Evolutionary conservation across 1,140 invertebrate genomes (phyloP), one percentile per base, ranked within the genome.

Genomic region (Ylistrum balloti): DNA sequence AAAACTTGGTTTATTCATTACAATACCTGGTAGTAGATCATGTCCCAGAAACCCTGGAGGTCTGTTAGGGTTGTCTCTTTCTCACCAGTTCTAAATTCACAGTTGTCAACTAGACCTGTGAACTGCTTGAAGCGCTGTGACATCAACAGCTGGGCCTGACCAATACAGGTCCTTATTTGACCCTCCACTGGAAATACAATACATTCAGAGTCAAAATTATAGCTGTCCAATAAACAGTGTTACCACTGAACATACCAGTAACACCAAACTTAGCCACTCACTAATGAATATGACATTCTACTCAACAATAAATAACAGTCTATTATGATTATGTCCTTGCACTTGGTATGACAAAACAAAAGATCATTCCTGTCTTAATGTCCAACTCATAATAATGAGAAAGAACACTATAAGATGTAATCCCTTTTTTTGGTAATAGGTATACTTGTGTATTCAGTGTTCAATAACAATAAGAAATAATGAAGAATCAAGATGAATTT

Each of bases 41-140:
- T 97, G 85, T 98, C 97, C 98, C 98, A 98, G 96, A 98, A 98
- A 3, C 98, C 98, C 95, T 98, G 97, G 0, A 98, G 95, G 96
- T 98, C 98, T 85, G 96, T 96, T 56, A 97, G 97, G 0, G 96
- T 97, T 0, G 98, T 97, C 33, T 97, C 95, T 90, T 97, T 97
- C 93, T 97, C 97, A 33, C 97, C 97, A 10, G 96, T 96, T 22
- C 96, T 96, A 86, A 96, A 96, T 93, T 97, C 97, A 93, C 97
- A 98, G 87, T 97, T 96, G 48, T 97, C 95, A 32, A 98, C 97
- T 0, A 98, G 95, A 0, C 96, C 94, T 32, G 95, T 92, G 91
- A 98, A 98, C 94, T 98, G 97, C 93, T 97, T 96, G 91, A 98
- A 97, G 92, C 98, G 97, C 91, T 98, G 97, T 10, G 94, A 96